Evolutionary conservation across 2,888 invertebrate genomes (phyloP), one percentile per base, ranked within the genome.

Genomic region (Liopterus haemorrhoidalis): DNA sequence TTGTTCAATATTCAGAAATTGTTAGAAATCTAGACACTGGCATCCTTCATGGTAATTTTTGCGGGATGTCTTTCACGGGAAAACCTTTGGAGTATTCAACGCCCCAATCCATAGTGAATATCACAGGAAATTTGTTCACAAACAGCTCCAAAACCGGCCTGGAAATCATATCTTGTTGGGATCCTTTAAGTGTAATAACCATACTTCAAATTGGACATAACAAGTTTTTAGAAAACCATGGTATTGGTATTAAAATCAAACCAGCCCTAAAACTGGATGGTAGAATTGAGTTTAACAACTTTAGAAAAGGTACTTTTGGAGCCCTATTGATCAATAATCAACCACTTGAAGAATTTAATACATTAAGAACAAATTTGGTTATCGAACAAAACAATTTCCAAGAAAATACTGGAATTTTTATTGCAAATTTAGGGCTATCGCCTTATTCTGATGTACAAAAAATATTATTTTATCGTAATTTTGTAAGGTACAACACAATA

Each of bases 11-110:
- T 65, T 89, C 90, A 0, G 81, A 85, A 62, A 81, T 99, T 58
- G 80, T 83, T 53, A 82, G 83, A 51, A 99, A 99, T 66, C 70
- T 85, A 5, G 90, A 93, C 61, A 79, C 85, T 21, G 96, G 94
- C 1, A 77, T 97, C 30, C 70, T 93, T 38, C 84, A 96, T 53
- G 95, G 96, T 2, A 99, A 99, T 66, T 94, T 83, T 61, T 96
- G 96, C 59, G 82, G 84, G 4, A 76, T 81, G 57, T 79, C 84
- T 31, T 81, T 84, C 70, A n/a, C n/a, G n/a, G n/a, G n/a, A n/a
- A n/a, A n/a, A n/a, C n/a, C n/a, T n/a, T n/a, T n/a, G n/a, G n/a
- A n/a, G n/a, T n/a, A n/a, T n/a, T n/a, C n/a, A n/a, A n/a, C n/a
- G n/a, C n/a, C n/a, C n/a, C n/a, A n/a, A n/a, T n/a, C n/a, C n/a